Conservation (phyloP, 30 jellyfish, hydroid and myxozoan genomes). For the Rhopilema esculentum region DNA sequence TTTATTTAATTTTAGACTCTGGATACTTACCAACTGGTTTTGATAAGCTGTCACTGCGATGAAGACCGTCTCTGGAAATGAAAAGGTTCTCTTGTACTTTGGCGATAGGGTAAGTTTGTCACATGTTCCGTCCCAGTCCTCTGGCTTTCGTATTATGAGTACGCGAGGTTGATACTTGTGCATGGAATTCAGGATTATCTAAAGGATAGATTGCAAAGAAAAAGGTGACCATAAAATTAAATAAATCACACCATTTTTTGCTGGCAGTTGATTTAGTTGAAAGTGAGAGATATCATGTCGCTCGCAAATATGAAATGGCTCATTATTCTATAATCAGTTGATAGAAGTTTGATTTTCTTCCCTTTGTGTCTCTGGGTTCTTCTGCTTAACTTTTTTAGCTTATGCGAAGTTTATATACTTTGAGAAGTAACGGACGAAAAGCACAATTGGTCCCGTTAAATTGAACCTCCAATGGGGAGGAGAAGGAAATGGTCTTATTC, state of each 20-base stretch:
- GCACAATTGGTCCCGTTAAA: no score
- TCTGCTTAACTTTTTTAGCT: no score
- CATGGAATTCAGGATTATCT: slow-evolving; percentile 80
- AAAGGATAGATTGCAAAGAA: slow-evolving; percentile 12
- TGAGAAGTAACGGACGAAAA: no score
- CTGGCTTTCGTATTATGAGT: slow-evolving; percentile 62
- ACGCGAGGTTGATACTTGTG: slow-evolving; percentile 78
- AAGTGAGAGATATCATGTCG: no score
- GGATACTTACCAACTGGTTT: slow-evolving; percentile 69
- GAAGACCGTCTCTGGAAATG: slow-evolving; percentile 77
- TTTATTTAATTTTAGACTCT: neutral
- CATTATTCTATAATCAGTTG: no score
- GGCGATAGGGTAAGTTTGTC: slow-evolving; percentile 37
- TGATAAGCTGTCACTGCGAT: slow-evolving; percentile 84
- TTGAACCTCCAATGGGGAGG: no score
- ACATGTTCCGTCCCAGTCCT: slow-evolving; percentile 77
- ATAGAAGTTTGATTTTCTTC: no score
- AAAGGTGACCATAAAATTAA: neutral
- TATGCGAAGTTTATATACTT: no score
- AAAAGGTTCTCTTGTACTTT: slow-evolving; percentile 48
- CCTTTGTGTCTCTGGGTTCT: no score
- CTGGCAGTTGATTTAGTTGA: no score
- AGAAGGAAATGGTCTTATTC: no score
- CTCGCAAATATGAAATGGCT: no score
- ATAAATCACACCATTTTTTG: neutral